These are phyloP conservation scores for Dichetophora obliterata DNA, from an alignment of 2,888 invertebrate genomes.

Conservation along the genomic window DNA sequence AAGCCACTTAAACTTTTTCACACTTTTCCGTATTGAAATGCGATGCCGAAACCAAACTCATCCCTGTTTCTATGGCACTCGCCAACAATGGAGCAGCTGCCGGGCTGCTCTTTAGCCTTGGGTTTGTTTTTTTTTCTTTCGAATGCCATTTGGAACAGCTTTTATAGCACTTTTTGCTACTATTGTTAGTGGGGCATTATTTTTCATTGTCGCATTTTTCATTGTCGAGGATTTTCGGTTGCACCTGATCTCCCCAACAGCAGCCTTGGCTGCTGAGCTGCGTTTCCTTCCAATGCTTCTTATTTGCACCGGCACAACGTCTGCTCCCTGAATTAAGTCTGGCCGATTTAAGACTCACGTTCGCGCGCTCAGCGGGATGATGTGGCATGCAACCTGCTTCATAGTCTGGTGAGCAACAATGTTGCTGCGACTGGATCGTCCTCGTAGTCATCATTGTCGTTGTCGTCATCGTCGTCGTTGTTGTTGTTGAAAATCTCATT, in stretches of 20 bases:
- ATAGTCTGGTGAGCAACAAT: constrained; percentile 44
- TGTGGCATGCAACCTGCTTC: constrained; percentile 49
- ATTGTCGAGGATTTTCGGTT: constrained; percentile 49
- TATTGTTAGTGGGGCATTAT: constrained; percentile 50
- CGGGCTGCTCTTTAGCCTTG: not conserved
- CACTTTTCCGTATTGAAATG: constrained; percentile 51
- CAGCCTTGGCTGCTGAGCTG: constrained; percentile 15
- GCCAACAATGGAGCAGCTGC: constrained; percentile 25
- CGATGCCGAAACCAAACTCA: constrained; percentile 13
- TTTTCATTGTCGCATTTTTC: constrained; percentile 65
- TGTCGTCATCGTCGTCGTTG: constrained; percentile 43
- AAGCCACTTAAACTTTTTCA: constrained; percentile 66
- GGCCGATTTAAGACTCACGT: constrained; percentile 21
- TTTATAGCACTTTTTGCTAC: not conserved
- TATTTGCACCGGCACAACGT: not conserved
- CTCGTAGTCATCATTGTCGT: constrained; percentile 30
- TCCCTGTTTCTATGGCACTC: not conserved
- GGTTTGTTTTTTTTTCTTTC: constrained; percentile 27
- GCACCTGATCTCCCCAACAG: constrained; percentile 27
- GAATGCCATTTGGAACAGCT: not conserved
- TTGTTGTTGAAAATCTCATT: constrained; percentile 64
- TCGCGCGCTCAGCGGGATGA: constrained; percentile 49
- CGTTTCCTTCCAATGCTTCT: not conserved
- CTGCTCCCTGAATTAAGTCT: not conserved
- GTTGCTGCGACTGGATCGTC: not conserved